phyloP scores from a whole-genome alignment of 2,113 vertebrate species.

The Patagioenas fasciata region DNA sequence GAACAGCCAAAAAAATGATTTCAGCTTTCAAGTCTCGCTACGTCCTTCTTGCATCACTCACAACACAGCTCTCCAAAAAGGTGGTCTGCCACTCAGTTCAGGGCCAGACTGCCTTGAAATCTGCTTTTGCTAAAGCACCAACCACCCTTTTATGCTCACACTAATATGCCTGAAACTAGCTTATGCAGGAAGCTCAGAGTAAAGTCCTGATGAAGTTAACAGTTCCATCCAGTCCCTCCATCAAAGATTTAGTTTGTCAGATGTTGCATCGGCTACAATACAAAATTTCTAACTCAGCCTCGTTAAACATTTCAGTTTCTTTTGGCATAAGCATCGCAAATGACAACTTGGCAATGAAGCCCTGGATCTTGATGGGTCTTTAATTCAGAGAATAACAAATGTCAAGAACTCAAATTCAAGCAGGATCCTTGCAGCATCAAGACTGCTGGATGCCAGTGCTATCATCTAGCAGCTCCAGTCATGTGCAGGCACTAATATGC shows the following conservation, averaged over 20 bases:
- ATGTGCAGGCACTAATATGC: neutral
- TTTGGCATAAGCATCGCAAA: slow-evolving; percentile 6
- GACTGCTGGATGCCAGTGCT: neutral
- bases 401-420: neutral
- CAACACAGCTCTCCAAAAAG: neutral
- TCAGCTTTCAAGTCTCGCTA: neutral
- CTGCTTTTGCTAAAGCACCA: neutral
- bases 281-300: neutral
- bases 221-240: neutral
- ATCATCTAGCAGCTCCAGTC: neutral
- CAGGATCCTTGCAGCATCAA: neutral
- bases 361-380: neutral
- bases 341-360: neutral
- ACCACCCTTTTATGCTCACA: neutral
- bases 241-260: neutral
- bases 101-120: neutral
- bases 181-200: neutral
- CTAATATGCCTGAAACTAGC: neutral
- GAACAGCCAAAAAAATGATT: neutral
- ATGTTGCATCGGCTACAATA: neutral
- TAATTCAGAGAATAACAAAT: slow-evolving; percentile 24
- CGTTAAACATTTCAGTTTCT: neutral
- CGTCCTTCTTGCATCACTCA: neutral
- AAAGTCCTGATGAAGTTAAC: neutral
- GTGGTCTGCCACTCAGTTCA: neutral